Conservation (phyloP, 1,140 invertebrate species). For the Conopomorpha cramerella region DNA sequence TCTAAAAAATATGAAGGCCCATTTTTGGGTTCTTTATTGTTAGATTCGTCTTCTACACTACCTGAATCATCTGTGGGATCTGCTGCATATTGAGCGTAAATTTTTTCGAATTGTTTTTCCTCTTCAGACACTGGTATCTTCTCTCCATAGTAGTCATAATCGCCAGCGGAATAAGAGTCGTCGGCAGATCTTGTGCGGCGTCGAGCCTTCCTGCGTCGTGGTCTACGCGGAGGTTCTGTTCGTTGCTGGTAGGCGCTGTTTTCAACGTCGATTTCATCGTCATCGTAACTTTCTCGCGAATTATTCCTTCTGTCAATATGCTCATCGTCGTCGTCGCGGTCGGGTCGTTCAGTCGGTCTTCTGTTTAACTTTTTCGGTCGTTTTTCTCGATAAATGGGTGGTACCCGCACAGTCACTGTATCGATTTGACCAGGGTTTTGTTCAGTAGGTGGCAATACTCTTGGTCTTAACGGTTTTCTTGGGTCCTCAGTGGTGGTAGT, state of each 20-base stretch:
- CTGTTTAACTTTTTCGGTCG: slow-evolving; percentile 43
- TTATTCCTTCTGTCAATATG: no score
- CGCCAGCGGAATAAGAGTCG: slow-evolving; percentile 18
- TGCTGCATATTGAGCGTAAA: no score
- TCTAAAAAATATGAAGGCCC: no score
- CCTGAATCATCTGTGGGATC: slow-evolving; percentile 17
- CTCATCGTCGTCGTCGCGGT: slow-evolving; percentile 17
- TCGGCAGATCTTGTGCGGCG: slow-evolving; percentile 18
- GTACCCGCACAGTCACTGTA: slow-evolving; percentile 51
- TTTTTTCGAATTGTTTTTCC: slow-evolving; percentile 29
- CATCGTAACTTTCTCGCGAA: slow-evolving; percentile 8
- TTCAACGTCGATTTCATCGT: slow-evolving; percentile 20
- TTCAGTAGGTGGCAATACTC: slow-evolving; percentile 49
- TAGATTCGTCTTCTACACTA: slow-evolving; percentile 19
- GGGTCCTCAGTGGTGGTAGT: slow-evolving; percentile 54
- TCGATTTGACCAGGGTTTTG: slow-evolving; percentile 54
- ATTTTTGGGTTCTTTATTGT: no score
- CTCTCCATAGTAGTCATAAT: slow-evolving; percentile 41
- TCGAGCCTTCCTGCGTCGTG: slow-evolving; percentile 24
- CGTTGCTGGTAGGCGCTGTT: slow-evolving; percentile 13
- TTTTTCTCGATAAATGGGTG: slow-evolving; percentile 50
- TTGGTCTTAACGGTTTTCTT: slow-evolving; percentile 29
- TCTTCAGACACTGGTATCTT: slow-evolving; percentile 29
- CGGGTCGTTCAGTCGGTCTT: slow-evolving; percentile 19
- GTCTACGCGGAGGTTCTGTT: slow-evolving; percentile 20